phyloP scores from a whole-genome alignment of 2,797 vertebrate genomes.

The Hirundo rustica region DNA sequence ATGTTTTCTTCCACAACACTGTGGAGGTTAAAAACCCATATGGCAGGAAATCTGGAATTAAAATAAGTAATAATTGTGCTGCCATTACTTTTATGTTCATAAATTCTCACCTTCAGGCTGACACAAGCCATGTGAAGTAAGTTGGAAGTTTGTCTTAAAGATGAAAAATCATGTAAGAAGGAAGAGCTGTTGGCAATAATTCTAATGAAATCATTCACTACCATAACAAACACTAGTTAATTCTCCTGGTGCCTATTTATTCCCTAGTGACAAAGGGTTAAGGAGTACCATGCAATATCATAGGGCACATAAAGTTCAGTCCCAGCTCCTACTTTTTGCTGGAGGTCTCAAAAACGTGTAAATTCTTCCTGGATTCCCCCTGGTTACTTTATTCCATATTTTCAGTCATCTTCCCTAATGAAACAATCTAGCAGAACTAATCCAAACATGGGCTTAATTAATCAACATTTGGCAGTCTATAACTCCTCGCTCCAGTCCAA shows the following conservation, averaged over 20 bases:
- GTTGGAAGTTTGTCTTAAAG: neutral
- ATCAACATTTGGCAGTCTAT: conserved; percentile 81
- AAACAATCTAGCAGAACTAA: conserved; percentile 84
- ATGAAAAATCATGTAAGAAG: neutral
- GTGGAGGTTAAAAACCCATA: neutral
- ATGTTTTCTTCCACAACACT: neutral
- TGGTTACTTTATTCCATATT: conserved; percentile 64
- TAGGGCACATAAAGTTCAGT: neutral
- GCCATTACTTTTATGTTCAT: neutral
- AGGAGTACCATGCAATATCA: neutral
- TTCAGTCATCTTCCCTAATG: conserved; percentile 79
- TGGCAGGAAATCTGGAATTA: neutral
- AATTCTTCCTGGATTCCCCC: conserved; percentile 12
- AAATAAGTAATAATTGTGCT: neutral
- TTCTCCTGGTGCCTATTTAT: neutral
- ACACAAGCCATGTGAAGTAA: neutral
- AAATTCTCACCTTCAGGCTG: neutral
- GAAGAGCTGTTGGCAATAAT: neutral
- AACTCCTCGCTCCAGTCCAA: conserved; percentile 67
- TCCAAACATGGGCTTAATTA: conserved; percentile 83
- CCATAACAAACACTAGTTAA: neutral
- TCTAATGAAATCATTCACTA: neutral
- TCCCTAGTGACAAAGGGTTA: neutral
- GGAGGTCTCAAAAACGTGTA: neutral
- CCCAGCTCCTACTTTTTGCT: neutral